Base-by-base conservation (phyloP, 2,888 invertebrate species). In the Watsonalla binaria region DNA sequence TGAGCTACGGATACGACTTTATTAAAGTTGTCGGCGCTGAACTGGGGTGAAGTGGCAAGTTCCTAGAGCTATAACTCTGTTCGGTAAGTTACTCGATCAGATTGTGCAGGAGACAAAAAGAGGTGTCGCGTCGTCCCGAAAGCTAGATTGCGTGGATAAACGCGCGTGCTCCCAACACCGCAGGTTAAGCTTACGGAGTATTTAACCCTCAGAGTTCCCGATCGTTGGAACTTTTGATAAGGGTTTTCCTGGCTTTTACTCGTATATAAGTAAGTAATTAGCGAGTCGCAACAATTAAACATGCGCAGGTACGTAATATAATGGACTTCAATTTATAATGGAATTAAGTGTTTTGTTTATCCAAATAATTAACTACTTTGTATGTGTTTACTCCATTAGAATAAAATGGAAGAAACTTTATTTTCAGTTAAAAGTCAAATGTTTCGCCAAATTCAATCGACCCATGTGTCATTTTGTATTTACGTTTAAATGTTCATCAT, bases 91-190 rank as follows among this genome's bases (percentile, higher is more conserved):
- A 66, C 57, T 63, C 74, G 79, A 84, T 83, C 82, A 82, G 84
- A 86, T 84, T 79, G 84, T 72, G 67, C 63, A 60, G 62, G 65
- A 70, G 74, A 75, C 76, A 78, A 78, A 81, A 80, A 78, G 74
- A 68, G 68, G 65, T 63, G 68, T 70, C 68, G 68, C 63, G 71
- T 75, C 73, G 78, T 80, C 80, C 72, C 74, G 74, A 72, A 74
- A 72, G 72, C 72, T 74, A 78, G 78, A 83, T 77, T 73, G 74
- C 66, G 70, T 66, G 76, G 80, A 84, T 83, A 79, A 81, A 72
- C 76, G 73, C 70, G 72, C 77, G 72, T 76, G 74, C 72, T 70
- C 72, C 57, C 67, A 62, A 61, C 74, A 65, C 68, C 66, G 65
- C 66, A 62, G 70, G 71, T 70, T 73, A 69, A 78, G 74, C 78